A percentile compares a stretch with the other conserved stretches of the same genome.
Evolutionary conservation across 2,797 vertebrate genomes (phyloP).

Genomic region (Lagodon rhomboides): DNA sequence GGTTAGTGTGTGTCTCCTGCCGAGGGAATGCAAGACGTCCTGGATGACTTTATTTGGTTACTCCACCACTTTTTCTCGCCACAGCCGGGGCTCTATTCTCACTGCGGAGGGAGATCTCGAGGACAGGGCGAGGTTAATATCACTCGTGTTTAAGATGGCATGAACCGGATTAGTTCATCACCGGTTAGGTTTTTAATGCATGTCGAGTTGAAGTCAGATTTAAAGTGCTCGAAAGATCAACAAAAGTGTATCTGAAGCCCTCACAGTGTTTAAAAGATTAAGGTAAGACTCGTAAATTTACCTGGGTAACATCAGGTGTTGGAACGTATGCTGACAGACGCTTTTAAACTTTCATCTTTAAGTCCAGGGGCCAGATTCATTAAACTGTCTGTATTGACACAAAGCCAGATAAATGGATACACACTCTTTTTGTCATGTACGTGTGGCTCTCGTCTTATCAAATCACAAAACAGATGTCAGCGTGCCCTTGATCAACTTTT

Average conservation of each 20-base stretch:
- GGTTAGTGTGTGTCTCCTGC: conserved; percentile 82
- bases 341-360: background rate
- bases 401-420: background rate
- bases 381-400: background rate
- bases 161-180: background rate
- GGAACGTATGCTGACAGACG: background rate
- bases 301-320: background rate
- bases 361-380: background rate
- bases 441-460: background rate
- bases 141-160: background rate
- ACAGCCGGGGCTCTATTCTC: conserved; percentile 23
- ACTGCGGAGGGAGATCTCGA: background rate
- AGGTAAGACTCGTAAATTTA: background rate
- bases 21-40: conserved; percentile 44
- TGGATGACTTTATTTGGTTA: conserved; percentile 49
- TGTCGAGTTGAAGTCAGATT: background rate
- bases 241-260: background rate
- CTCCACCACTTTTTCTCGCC: conserved; percentile 2
- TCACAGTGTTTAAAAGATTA: background rate
- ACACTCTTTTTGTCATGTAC: background rate
- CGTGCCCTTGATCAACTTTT: background rate
- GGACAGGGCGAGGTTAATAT: background rate
- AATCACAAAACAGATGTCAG: background rate
- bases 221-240: background rate
- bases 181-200: background rate